These are phyloP conservation scores for Enteromius fasciolatus DNA, from an alignment of 2,797 vertebrate genomes.

Conservation along the genomic window DNA sequence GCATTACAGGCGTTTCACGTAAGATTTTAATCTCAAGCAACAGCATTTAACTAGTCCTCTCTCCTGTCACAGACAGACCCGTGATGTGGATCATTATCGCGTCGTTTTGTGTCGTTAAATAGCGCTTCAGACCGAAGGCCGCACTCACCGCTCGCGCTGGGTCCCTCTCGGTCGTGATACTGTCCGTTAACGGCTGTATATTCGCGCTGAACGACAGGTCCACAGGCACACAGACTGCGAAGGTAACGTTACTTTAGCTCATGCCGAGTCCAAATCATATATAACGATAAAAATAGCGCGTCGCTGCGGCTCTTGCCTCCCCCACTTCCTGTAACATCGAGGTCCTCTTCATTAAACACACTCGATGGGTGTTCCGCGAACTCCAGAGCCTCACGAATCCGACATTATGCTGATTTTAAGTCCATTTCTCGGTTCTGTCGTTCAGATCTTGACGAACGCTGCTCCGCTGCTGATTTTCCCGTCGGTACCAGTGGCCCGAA, in stretches of 20 bases:
- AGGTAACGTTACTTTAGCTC: neutral
- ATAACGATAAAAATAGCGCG: slow-evolving; percentile 30
- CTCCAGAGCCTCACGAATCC: neutral
- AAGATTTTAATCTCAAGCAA: neutral
- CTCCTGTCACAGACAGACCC: neutral
- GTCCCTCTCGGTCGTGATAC: neutral
- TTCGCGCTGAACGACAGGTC: neutral
- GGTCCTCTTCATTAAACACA: slow-evolving; percentile 11
- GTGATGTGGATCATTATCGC: neutral
- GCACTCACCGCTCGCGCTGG: slow-evolving; percentile 23
- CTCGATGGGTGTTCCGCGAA: neutral
- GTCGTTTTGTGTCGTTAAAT: neutral
- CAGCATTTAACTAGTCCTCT: neutral
- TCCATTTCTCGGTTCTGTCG: neutral
- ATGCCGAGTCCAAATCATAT: slow-evolving; percentile 28
- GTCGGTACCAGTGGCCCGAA: neutral
- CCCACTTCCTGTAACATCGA: slow-evolving; percentile 41
- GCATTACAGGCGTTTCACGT: neutral
- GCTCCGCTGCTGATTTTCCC: neutral
- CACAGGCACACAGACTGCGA: neutral
- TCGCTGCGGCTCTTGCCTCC: slow-evolving; percentile 30
- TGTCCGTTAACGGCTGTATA: neutral
- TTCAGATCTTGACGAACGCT: neutral
- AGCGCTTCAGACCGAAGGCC: slow-evolving; percentile 9
- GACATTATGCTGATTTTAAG: neutral